These are phyloP conservation scores for Pseudobourletiella spinata DNA, from an alignment of 1,140 invertebrate species.

Conservation along the genomic window DNA sequence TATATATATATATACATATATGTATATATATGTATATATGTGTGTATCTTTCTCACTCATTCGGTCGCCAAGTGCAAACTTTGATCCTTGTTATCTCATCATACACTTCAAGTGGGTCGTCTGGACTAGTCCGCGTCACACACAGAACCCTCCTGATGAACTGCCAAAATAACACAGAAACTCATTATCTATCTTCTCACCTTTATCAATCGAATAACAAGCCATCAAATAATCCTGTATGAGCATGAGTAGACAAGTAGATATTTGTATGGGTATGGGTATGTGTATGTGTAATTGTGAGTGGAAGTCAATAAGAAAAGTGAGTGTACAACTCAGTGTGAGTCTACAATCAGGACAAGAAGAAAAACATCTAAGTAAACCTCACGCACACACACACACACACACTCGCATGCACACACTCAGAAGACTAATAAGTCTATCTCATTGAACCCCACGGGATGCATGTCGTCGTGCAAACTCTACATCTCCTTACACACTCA, in stretches of 20 bases:
- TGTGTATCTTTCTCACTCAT: conserved; percentile 1
- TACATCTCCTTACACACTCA: no score
- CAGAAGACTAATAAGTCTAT: no score
- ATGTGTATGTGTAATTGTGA: no score
- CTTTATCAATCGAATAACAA: conserved; percentile 11
- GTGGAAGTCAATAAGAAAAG: neutral
- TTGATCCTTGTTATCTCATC: conserved; percentile 26
- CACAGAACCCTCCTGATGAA: conserved; percentile 35
- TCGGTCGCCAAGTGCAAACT: conserved; percentile 24
- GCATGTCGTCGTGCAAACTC: no score
- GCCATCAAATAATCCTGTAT: neutral
- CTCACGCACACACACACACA: neutral
- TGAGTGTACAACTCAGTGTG: neutral
- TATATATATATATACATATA: neutral
- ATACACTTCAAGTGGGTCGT: conserved; percentile 21
- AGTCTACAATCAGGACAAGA: neutral
- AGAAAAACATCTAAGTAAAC: neutral
- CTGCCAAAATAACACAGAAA: conserved; percentile 30
- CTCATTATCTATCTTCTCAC: conserved; percentile 24
- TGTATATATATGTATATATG: neutral
- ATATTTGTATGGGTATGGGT: no score
- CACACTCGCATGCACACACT: no score
- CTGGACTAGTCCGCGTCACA: conserved; percentile 20
- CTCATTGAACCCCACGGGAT: no score
- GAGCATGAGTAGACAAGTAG: no score